These are phyloP conservation scores for Lasioglossum malachurum DNA, from an alignment of 2,888 invertebrate genomes.

Conservation along the genomic window DNA sequence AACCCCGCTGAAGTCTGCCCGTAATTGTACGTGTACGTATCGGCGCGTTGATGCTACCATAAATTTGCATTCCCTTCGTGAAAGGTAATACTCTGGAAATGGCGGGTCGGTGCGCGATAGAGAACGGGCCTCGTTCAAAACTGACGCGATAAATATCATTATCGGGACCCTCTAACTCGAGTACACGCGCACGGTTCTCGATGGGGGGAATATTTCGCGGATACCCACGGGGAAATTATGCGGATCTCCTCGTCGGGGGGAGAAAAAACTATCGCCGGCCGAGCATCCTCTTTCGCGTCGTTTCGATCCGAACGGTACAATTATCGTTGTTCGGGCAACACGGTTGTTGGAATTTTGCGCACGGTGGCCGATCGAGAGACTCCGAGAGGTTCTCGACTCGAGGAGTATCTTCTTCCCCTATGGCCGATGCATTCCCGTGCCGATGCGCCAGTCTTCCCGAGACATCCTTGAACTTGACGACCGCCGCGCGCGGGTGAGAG, in stretches of 20 bases:
- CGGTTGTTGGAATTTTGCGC: constrained; percentile 15
- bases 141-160: constrained; percentile 36
- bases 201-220: neutral
- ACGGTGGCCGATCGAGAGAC: constrained; percentile 13
- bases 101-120: constrained; percentile 12
- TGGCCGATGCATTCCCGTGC: neutral
- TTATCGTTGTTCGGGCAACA: constrained; percentile 34
- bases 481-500: constrained; percentile 45
- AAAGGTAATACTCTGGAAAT: constrained; percentile 35
- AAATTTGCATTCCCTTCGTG: constrained; percentile 48
- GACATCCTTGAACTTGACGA: constrained; percentile 73
- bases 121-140: constrained; percentile 21
- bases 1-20: constrained; percentile 25
- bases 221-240: constrained; percentile 16
- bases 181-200: neutral
- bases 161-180: constrained; percentile 9
- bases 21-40: constrained; percentile 31
- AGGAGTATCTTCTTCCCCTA: constrained; percentile 8
- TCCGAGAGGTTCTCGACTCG: neutral
- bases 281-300: neutral
- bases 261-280: neutral
- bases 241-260: neutral
- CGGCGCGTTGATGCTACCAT: constrained; percentile 42
- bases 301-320: constrained; percentile 10
- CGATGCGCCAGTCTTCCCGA: constrained; percentile 28